phyloP scores from a whole-genome alignment of 2,888 invertebrate species.

The Nycteola revayana region DNA sequence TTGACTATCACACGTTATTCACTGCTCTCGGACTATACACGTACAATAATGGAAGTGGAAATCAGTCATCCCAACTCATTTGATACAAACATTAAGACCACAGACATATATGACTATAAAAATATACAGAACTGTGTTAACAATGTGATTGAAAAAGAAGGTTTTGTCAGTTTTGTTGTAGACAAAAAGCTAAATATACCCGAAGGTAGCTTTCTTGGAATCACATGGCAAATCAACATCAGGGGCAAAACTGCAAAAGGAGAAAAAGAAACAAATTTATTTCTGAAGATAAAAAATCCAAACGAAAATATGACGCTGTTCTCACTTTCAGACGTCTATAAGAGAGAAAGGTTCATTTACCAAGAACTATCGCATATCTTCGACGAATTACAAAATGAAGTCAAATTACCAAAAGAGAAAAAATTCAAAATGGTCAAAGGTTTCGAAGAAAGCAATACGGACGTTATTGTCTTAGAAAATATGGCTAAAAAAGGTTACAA shows the following conservation, averaged over 20 bases:
- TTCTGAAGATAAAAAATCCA: constrained; percentile 41
- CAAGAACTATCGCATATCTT: constrained; percentile 43
- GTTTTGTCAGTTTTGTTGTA: constrained; percentile 24
- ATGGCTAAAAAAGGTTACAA: constrained; percentile 44
- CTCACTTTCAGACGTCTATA: constrained; percentile 33
- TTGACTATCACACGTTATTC: too few species aligned
- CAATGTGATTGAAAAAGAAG: constrained; percentile 33
- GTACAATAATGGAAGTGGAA: too few species aligned
- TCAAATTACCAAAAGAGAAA: constrained; percentile 38
- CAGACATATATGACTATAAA: too few species aligned
- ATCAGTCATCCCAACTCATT: too few species aligned
- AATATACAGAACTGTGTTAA: constrained; percentile 18
- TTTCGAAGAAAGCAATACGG: constrained; percentile 39
- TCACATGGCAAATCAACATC: constrained; percentile 43
- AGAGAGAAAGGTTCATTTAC: constrained; percentile 44
- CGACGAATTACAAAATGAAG: constrained; percentile 43
- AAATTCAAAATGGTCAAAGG: constrained; percentile 43
- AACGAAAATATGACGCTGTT: constrained; percentile 27
- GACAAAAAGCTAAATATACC: constrained; percentile 20
- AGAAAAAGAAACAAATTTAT: constrained; percentile 44
- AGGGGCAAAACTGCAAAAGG: constrained; percentile 43
- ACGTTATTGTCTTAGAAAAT: constrained; percentile 52
- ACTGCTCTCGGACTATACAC: too few species aligned
- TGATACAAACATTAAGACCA: too few species aligned
- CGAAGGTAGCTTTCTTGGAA: constrained; percentile 45